Conservation (phyloP, 2,113 vertebrate genomes). For the Bubo scandiacus region DNA sequence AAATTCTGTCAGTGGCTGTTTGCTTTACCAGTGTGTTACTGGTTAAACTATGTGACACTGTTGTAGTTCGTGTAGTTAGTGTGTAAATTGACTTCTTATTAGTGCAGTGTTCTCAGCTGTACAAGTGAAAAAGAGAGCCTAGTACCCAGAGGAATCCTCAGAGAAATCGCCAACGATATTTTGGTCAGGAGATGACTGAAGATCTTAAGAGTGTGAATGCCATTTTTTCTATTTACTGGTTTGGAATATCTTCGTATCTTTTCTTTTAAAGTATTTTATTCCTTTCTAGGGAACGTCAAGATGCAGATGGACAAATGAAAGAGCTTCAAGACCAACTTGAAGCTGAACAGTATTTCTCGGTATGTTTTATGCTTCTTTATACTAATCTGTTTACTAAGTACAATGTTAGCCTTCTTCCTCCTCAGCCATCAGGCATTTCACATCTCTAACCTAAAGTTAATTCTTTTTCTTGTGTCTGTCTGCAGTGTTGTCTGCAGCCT, state of each 20-base stretch:
- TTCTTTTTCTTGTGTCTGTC: background rate
- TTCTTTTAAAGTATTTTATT: background rate
- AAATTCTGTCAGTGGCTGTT: background rate
- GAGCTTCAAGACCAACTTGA: constrained; percentile 97
- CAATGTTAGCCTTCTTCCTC: background rate
- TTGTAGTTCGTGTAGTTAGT: background rate
- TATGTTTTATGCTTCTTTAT: constrained; percentile 68
- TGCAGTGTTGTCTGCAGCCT: background rate
- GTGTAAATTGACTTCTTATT: background rate
- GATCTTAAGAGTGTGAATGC: background rate
- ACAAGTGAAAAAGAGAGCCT: background rate
- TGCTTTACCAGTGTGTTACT: background rate
- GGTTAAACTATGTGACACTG: background rate
- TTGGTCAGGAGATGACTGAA: background rate
- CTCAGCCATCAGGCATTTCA: background rate
- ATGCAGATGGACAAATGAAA: constrained; percentile 97
- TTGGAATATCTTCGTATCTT: background rate
- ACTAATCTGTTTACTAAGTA: background rate
- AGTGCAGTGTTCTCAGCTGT: background rate
- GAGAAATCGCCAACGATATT: background rate
- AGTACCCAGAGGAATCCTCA: background rate
- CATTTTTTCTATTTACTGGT: background rate
- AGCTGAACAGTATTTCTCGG: constrained; percentile 98
- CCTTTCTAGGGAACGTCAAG: constrained; percentile 89
- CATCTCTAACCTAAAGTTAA: background rate